phyloP scores from a whole-genome alignment of 1,140 invertebrate genomes.

The Drosophila ercepeae region DNA sequence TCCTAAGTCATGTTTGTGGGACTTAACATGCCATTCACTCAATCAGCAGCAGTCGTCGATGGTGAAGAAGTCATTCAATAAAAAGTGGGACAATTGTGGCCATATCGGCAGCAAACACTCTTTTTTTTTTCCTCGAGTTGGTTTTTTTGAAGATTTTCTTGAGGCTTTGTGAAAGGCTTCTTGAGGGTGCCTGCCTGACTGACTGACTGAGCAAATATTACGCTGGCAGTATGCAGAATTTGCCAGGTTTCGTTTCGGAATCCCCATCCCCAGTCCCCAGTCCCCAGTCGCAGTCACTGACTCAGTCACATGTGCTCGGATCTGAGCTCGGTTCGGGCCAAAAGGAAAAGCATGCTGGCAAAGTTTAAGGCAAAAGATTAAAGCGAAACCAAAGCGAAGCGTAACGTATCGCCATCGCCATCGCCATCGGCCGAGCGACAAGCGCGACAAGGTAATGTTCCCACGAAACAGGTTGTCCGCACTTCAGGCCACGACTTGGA shows the following conservation, averaged over 20 bases:
- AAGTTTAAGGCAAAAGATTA: conserved; percentile 58
- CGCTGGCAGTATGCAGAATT: conserved; percentile 68
- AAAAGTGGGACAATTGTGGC: conserved; percentile 79
- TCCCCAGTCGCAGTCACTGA: conserved; percentile 27
- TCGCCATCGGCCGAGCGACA: conserved; percentile 73
- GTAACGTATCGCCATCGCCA: conserved; percentile 78
- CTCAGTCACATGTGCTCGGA: conserved; percentile 25
- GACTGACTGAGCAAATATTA: conserved; percentile 30
- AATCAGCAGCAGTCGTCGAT: conserved; percentile 54
- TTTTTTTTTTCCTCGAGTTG: conserved; percentile 41
- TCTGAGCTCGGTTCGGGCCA: not conserved
- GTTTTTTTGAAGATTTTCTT: conserved; percentile 74
- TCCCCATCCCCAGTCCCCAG: not conserved
- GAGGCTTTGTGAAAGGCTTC: conserved; percentile 77
- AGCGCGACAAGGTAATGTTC: conserved; percentile 83
- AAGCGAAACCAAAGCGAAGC: conserved; percentile 81
- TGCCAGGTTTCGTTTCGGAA: conserved; percentile 57
- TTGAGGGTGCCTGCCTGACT: conserved; percentile 47
- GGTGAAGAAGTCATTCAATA: conserved; percentile 77
- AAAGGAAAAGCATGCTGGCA: conserved; percentile 37
- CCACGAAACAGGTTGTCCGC: conserved; percentile 84
- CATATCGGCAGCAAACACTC: conserved; percentile 42
- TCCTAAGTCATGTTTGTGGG: conserved; percentile 81
- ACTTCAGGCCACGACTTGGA: conserved; percentile 77
- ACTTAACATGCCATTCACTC: conserved; percentile 81